Evolutionary conservation across 2,888 invertebrate species (phyloP).

Genomic region (Drosophila emarginata): DNA sequence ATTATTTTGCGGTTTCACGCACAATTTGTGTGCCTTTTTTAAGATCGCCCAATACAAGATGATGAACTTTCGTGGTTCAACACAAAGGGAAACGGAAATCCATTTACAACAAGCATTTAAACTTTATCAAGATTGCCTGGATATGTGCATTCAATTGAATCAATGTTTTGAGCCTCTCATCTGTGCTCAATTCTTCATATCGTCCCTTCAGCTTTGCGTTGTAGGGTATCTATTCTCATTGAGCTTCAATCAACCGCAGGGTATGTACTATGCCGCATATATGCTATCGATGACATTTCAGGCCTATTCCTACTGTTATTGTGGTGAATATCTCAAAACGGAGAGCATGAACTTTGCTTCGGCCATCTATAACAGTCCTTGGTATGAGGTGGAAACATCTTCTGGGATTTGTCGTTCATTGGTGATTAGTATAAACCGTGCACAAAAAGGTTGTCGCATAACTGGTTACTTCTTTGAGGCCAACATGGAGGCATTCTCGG

Average conservation of each 20-base stretch:
- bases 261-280: constrained; percentile 46
- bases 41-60: constrained; percentile 49
- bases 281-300: constrained; percentile 42
- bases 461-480: constrained; percentile 58
- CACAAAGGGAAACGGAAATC: constrained; percentile 2
- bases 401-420: constrained; percentile 22
- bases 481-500: constrained; percentile 51
- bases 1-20: constrained; percentile 36
- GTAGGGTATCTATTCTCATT: constrained; percentile 47
- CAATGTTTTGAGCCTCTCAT: constrained; percentile 42
- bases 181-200: constrained; percentile 47
- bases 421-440: constrained; percentile 50
- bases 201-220: constrained; percentile 55
- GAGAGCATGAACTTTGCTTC: constrained; percentile 41
- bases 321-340: constrained; percentile 52
- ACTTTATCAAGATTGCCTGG: constrained; percentile 42
- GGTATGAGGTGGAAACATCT: constrained; percentile 35
- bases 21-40: constrained; percentile 58
- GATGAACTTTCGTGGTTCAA: neutral
- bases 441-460: constrained; percentile 44
- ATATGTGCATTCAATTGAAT: constrained; percentile 39
- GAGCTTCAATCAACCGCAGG: constrained; percentile 37
- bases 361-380: constrained; percentile 54
- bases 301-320: constrained; percentile 53
- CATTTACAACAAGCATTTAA: constrained; percentile 19